Percentiles rank a stretch among this genome's conserved stretches.
phyloP scores from a whole-genome alignment of 2,888 invertebrate genomes.

The Cephus nigrinus region DNA sequence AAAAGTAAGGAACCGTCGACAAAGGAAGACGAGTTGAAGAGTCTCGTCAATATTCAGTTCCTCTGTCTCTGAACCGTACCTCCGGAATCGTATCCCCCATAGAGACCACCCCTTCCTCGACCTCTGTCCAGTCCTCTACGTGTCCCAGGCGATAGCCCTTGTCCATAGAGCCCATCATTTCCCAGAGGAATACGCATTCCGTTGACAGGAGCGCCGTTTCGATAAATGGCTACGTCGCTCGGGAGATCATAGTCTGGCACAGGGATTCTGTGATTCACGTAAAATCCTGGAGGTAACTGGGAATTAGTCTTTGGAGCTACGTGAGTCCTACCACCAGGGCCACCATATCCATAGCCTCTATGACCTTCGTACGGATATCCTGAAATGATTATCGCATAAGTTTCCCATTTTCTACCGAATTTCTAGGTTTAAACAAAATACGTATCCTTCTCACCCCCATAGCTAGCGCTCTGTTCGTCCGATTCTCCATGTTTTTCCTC shows the following conservation, averaged over 20 bases:
- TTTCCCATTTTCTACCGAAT: too few species aligned
- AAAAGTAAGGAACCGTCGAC: too few species aligned
- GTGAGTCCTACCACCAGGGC: conserved; percentile 26
- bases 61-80: neutral
- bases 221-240: conserved; percentile 44
- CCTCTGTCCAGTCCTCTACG: conserved; percentile 31
- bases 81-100: conserved; percentile 33
- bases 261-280: conserved; percentile 31
- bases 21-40: too few species aligned
- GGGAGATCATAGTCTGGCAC: conserved; percentile 37
- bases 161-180: conserved; percentile 38
- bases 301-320: conserved; percentile 35
- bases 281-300: conserved; percentile 41
- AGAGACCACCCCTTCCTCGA: conserved; percentile 36
- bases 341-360: conserved; percentile 31
- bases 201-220: conserved; percentile 48
- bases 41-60: too few species aligned
- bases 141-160: conserved; percentile 29
- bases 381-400: neutral
- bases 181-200: conserved; percentile 38
- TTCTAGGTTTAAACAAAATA: too few species aligned
- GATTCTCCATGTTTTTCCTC: conserved; percentile 34
- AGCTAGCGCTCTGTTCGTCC: conserved; percentile 30
- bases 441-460: conserved; percentile 21
- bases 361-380: conserved; percentile 36